Evolutionary conservation across 1,140 invertebrate genomes (phyloP).

Genomic region (Eumaeus atala): DNA sequence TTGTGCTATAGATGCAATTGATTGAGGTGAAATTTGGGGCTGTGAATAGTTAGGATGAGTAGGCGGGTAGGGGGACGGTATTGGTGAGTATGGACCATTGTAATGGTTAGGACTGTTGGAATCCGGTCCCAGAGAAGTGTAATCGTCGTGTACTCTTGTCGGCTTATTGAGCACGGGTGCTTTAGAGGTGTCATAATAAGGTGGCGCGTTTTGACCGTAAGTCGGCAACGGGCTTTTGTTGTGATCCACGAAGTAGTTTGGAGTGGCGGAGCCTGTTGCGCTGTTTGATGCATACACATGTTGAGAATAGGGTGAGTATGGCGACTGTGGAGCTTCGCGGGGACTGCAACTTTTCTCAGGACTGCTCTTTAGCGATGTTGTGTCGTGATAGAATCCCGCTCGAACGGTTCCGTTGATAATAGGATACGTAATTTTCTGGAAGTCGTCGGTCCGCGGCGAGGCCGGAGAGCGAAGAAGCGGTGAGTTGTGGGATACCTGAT

Average conservation of each 20-base stretch:
- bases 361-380: slow-evolving; percentile 81
- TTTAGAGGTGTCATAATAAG: slow-evolving; percentile 74
- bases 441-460: slow-evolving; percentile 75
- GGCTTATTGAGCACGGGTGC: slow-evolving; percentile 51
- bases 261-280: slow-evolving; percentile 51
- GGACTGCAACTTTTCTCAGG: slow-evolving; percentile 83
- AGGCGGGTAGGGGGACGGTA: slow-evolving; percentile 52
- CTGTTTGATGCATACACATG: slow-evolving; percentile 76
- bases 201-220: slow-evolving; percentile 61
- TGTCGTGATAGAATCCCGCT: slow-evolving; percentile 87
- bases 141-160: slow-evolving; percentile 48
- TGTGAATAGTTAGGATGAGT: slow-evolving; percentile 49
- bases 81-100: slow-evolving; percentile 57
- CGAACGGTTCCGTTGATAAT: slow-evolving; percentile 82
- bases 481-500: slow-evolving; percentile 79
- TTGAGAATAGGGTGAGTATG: slow-evolving; percentile 77
- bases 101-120: slow-evolving; percentile 67
- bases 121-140: slow-evolving; percentile 47
- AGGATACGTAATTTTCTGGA: slow-evolving; percentile 78
- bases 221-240: slow-evolving; percentile 64
- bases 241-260: slow-evolving; percentile 61
- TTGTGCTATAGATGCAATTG: slow-evolving; percentile 24
- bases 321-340: slow-evolving; percentile 75
- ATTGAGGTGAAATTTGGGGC: slow-evolving; percentile 44
- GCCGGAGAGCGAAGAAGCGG: slow-evolving; percentile 78